Percentiles rank a stretch among this genome's conserved stretches.
Evolutionary conservation across 2,888 invertebrate species (phyloP).

Genomic region (Mesochorus sp.): DNA sequence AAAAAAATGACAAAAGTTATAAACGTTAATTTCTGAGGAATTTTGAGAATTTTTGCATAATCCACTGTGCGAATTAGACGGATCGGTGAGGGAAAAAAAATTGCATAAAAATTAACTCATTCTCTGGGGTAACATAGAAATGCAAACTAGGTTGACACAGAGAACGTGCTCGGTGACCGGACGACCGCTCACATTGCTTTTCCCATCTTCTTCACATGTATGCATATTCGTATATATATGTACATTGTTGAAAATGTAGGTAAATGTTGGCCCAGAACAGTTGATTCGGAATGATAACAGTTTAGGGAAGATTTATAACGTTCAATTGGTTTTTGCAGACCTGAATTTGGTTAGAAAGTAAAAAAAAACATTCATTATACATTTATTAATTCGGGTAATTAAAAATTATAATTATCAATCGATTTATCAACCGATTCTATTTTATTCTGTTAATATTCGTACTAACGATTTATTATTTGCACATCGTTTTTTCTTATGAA

Average conservation of each 20-base stretch:
- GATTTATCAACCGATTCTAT: too few species aligned
- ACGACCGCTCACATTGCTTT: not conserved
- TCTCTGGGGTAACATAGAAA: slow-evolving; percentile 34
- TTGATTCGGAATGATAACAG: slow-evolving; percentile 29
- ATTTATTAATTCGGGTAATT: too few species aligned
- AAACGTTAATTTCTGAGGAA: not conserved
- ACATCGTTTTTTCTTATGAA: too few species aligned
- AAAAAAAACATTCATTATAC: too few species aligned
- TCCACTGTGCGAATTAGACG: not conserved
- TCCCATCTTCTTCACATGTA: not conserved
- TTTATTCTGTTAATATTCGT: too few species aligned
- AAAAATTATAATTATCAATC: too few species aligned
- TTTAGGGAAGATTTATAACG: not conserved
- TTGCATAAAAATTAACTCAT: slow-evolving; percentile 55
- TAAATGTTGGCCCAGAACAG: slow-evolving; percentile 1
- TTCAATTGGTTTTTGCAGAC: not conserved
- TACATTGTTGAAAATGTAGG: slow-evolving; percentile 1
- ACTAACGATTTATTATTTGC: too few species aligned
- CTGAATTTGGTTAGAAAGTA: too few species aligned
- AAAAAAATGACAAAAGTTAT: too few species aligned
- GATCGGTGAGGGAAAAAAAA: not conserved
- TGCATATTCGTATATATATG: not conserved
- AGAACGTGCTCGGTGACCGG: slow-evolving; percentile 40
- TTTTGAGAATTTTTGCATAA: not conserved
- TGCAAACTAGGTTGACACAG: slow-evolving; percentile 50